phyloP scores from a whole-genome alignment of 2,888 invertebrate species.

The Cotesia congregata region DNA sequence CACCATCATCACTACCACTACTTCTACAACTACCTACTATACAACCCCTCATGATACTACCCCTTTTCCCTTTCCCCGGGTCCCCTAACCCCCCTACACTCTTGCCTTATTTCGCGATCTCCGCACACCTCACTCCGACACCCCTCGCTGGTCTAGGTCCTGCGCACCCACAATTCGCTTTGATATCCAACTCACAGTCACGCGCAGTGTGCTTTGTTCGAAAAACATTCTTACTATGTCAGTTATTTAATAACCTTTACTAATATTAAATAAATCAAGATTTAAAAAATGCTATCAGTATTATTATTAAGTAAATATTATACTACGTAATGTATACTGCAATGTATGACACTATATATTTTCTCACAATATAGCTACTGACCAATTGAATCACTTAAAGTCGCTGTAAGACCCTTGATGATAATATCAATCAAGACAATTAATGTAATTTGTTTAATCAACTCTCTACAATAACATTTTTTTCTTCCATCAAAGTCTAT shows the following conservation, averaged over 20 bases:
- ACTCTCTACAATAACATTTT: conserved; percentile 4
- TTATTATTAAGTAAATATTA: conserved; percentile 1
- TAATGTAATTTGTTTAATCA: conserved; percentile 2
- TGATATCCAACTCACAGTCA: conserved; percentile 26
- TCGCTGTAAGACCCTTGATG: conserved; percentile 17
- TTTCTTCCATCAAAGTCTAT: neutral
- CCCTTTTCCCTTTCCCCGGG: neutral
- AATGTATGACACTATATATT: neutral
- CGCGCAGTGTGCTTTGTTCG: conserved; percentile 24
- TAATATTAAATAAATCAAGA: neutral
- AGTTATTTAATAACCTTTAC: neutral
- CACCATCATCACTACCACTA: conserved; percentile 22
- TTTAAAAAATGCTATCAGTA: neutral
- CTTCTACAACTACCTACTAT: conserved; percentile 29
- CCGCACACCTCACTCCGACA: conserved; percentile 17
- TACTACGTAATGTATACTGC: neutral
- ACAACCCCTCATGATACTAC: conserved; percentile 42
- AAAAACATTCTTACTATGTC: conserved; percentile 9
- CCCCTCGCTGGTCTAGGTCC: conserved; percentile 15
- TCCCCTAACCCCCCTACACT: conserved; percentile 5
- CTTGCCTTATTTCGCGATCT: neutral
- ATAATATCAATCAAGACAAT: conserved; percentile 17
- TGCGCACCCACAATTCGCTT: conserved; percentile 29
- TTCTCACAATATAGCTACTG: neutral
- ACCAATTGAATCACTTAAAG: neutral